Evolutionary conservation across 2,797 vertebrate genomes (phyloP).

Genomic region (Neomorphus geoffroyi): DNA sequence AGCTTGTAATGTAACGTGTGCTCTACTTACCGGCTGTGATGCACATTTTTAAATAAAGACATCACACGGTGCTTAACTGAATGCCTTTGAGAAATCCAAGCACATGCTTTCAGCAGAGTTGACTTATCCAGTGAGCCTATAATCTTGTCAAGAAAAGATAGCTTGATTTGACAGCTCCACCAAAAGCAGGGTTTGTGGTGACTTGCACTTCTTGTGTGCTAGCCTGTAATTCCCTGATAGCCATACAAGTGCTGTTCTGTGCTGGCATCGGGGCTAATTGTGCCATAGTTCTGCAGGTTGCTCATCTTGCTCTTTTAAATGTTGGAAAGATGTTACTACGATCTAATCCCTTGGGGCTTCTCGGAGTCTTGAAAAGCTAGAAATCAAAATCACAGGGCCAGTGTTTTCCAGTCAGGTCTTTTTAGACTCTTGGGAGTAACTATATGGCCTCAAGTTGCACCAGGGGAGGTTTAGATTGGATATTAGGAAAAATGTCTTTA

Average conservation of each 20-base stretch:
- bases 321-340: background rate
- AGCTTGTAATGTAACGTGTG: rapidly evolving
- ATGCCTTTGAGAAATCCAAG: background rate
- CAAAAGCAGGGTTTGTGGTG: background rate
- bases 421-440: background rate
- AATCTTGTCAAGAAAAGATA: background rate
- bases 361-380: background rate
- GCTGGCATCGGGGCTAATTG: background rate
- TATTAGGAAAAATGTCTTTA: too few species aligned
- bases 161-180: background rate
- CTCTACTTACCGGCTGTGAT: background rate
- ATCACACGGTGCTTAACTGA: background rate
- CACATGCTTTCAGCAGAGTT: background rate
- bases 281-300: background rate
- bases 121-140: background rate
- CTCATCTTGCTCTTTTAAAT: background rate
- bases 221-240: background rate
- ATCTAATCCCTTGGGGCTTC: background rate
- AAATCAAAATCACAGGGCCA: background rate
- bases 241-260: background rate
- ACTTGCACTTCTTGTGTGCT: background rate
- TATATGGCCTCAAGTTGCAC: background rate
- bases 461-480: too few species aligned
- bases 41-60: background rate
- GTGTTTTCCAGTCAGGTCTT: background rate